Evolutionary conservation across 2,113 vertebrate genomes (phyloP), one percentile per base, ranked within the genome.

Genomic region (Shinisaurus crocodilurus): DNA sequence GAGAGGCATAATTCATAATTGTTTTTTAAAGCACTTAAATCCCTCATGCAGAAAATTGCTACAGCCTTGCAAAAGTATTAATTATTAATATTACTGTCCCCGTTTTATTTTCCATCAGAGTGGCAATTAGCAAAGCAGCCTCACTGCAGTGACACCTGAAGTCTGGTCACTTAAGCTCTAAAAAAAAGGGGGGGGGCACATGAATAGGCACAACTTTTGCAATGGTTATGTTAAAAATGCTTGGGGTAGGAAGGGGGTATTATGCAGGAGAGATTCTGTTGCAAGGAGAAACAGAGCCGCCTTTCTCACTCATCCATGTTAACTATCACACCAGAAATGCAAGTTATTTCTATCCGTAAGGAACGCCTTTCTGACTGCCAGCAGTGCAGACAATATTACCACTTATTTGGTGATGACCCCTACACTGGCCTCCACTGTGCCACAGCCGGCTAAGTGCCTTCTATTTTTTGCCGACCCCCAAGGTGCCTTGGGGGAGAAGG

Each of bases 341-440:
- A 95, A 97, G 96, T 96, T 97, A 98, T 98, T 97, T 97, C 97
- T 97, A 91, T 96, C 96, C 96, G 95, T 97, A 95, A 97, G 96
- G 95, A 96, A 96, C 96, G 95, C 92, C 45, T 93, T 96, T 95
- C 95, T 93, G 96, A 0, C 95, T 93, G 95, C 80, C 85, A 95
- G 91, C 87, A 94, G 74, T 85, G 87, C 88, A 96, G 96, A 98
- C 97, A 97, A 97, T 97, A 96, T 97, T 91, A 92, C 92, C 96
- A 96, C 95, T 98, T 97, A 97, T 97, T 97, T 97, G 95, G 76
- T 92, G 95, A 96, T 97, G 97, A 97, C 97, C 97, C 96, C 96
- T 96, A 97, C 95, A 95, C 96, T 97, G 96, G 95, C 95, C 96
- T 91, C 86, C 34, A 95, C 96, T 95, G 96, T 92, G 94, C 96